A percentile compares a stretch with the other conserved stretches of the same genome.
phyloP scores from a whole-genome alignment of 2,113 vertebrate species.

The Taxidea taxus region DNA sequence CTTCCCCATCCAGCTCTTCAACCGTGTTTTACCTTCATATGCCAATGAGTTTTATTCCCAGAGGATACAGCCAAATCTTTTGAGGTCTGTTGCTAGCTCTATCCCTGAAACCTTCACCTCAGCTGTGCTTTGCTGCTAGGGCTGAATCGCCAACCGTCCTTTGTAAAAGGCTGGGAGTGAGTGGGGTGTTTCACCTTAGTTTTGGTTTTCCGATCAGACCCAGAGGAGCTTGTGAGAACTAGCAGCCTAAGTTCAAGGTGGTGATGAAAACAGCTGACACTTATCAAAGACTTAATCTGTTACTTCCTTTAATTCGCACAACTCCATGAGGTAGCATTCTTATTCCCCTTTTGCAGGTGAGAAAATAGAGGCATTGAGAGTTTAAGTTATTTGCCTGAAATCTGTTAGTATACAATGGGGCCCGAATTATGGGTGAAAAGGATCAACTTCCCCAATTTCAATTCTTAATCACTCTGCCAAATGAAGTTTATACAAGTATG shows the following conservation, averaged over 20 bases:
- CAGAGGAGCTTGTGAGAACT: not conserved
- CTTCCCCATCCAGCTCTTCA: not conserved
- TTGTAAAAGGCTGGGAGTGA: not conserved
- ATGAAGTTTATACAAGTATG: not conserved
- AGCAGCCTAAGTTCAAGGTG: not conserved
- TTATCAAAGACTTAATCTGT: not conserved
- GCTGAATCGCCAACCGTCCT: not conserved
- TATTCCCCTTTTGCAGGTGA: not conserved
- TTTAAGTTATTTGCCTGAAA: not conserved
- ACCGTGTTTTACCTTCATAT: not conserved
- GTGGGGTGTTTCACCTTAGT: not conserved
- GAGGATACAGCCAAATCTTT: not conserved
- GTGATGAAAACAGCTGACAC: not conserved
- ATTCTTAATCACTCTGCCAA: conserved; percentile 1
- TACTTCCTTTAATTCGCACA: not conserved
- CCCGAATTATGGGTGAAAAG: not conserved
- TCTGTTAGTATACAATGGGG: not conserved
- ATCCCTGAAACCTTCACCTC: not conserved
- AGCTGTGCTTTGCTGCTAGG: not conserved
- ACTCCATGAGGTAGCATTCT: not conserved
- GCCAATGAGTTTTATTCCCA: not conserved
- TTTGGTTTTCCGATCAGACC: not conserved
- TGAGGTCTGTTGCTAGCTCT: not conserved
- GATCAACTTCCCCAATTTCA: not conserved
- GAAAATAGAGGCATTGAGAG: not conserved